A percentile compares a stretch with the other conserved stretches of the same genome.
Conservation (phyloP, 2,888 invertebrate genomes). For the Terebella lapidaria region DNA sequence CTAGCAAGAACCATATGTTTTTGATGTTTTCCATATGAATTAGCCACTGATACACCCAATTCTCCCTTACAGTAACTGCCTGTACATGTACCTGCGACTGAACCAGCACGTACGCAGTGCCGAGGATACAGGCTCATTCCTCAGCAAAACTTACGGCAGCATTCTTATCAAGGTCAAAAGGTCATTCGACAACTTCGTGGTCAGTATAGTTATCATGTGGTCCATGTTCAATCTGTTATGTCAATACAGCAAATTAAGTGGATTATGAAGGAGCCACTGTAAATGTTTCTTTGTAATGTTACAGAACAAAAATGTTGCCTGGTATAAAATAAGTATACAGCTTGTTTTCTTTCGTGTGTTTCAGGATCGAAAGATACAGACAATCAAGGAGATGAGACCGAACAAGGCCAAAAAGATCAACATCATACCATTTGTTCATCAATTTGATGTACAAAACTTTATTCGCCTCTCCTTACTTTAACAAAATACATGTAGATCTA, state of each 20-base stretch:
- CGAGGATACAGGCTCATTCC: conserved; percentile 78
- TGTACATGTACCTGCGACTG: conserved; percentile 85
- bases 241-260: no score
- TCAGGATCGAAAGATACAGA: conserved; percentile 63
- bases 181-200: conserved; percentile 86
- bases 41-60: no score
- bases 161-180: conserved; percentile 82
- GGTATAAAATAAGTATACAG: background rate
- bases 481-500: no score
- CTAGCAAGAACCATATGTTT: no score
- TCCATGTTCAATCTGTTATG: background rate
- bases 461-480: no score
- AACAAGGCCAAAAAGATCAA: conserved; percentile 78
- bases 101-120: conserved; percentile 90
- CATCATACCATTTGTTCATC: conserved; percentile 80
- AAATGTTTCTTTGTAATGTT: background rate
- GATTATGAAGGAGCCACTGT: no score
- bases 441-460: conserved; percentile 72
- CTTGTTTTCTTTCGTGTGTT: conserved; percentile 12
- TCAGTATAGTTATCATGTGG: conserved; percentile 31
- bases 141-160: conserved; percentile 81
- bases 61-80: conserved; percentile 70
- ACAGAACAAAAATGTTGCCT: background rate
- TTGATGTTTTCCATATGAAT: no score
- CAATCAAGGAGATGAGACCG: conserved; percentile 73